Evolutionary conservation across 2,888 invertebrate species (phyloP), one percentile per base, ranked within the genome.

Genomic region (Nezara viridula): DNA sequence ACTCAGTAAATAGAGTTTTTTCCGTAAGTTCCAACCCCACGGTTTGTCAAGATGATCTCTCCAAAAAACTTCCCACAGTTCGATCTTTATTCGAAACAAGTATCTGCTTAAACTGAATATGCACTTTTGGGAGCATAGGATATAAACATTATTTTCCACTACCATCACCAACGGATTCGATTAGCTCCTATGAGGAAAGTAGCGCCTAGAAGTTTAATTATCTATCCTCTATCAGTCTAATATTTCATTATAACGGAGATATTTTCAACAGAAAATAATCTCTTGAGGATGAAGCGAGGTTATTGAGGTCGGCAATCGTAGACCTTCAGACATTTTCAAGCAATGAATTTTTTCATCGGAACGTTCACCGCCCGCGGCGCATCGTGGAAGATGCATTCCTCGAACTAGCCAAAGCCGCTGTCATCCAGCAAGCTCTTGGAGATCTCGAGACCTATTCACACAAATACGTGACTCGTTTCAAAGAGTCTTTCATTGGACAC

Each of bases 381-480:
- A 73, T 73, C 66, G 66, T 73, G 66, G 37, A 73, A 73, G 66
- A 73, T 73, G 66, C 32, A 73, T 73, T 73, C 66, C 66, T 73
- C 21, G 37, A 37, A 73, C 21, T 14, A 37, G 66, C 14, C 7
- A 32, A 37, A 73, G 32, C 66, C 9, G 66, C 66, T 73, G 66
- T 73, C 66, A 73, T 73, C 19, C 37, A 32, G 21, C 27, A 10
- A n/a, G 2, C 55, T 27, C 60, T 27, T 27, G 16, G 60, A n/a
- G 14, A 73, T 37, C 37, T 37, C 37, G 66, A 21, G 37, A 73
- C 66, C 21, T 37, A 73, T 73, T 37, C 66, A 19, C 5, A 37
- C 66, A 73, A 73, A 73, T 73, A 73, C 66, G 66, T 73, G 66
- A 73, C 66, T 73, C 60, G 60, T 60, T 60, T 37, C 37, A 32